Percentiles rank a stretch among this genome's conserved stretches.
Conservation (phyloP, 1,140 invertebrate genomes). For the Ceratosolen fusciceps region DNA sequence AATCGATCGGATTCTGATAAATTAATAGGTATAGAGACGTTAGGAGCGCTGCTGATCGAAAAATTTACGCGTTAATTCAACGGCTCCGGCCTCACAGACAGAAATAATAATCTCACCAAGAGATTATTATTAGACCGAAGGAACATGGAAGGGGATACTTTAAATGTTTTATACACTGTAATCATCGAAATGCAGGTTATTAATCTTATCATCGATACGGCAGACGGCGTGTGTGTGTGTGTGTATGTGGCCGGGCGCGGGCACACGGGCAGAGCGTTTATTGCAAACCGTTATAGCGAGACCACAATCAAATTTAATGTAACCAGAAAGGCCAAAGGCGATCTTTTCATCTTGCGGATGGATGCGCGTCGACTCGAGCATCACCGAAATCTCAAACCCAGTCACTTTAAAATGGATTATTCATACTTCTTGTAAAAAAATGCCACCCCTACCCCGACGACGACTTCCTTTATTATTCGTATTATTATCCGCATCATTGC, state of each 20-base stretch:
- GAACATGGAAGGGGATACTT: not conserved
- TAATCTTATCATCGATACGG: not conserved
- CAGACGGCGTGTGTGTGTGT: not conserved
- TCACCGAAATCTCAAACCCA: not conserved
- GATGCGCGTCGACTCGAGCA: not conserved
- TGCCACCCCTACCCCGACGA: not conserved
- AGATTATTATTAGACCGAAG: too few species aligned
- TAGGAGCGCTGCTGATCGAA: not conserved
- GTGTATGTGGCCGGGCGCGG: too few species aligned
- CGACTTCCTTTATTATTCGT: not conserved
- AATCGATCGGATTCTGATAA: not conserved
- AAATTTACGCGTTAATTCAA: too few species aligned
- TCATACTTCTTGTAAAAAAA: not conserved
- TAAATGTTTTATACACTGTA: not conserved
- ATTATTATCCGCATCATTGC: not conserved
- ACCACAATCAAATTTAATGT: constrained; percentile 1
- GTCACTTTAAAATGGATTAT: not conserved
- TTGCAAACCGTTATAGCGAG: not conserved
- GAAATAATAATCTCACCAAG: too few species aligned
- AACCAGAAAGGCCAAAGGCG: not conserved
- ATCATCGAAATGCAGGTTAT: not conserved
- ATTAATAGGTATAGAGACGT: not conserved
- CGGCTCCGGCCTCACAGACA: too few species aligned
- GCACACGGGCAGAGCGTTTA: not conserved
- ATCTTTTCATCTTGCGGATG: not conserved